These are phyloP conservation scores for Erebia epiphron DNA, from an alignment of 2,888 invertebrate genomes.

Conservation along the genomic window DNA sequence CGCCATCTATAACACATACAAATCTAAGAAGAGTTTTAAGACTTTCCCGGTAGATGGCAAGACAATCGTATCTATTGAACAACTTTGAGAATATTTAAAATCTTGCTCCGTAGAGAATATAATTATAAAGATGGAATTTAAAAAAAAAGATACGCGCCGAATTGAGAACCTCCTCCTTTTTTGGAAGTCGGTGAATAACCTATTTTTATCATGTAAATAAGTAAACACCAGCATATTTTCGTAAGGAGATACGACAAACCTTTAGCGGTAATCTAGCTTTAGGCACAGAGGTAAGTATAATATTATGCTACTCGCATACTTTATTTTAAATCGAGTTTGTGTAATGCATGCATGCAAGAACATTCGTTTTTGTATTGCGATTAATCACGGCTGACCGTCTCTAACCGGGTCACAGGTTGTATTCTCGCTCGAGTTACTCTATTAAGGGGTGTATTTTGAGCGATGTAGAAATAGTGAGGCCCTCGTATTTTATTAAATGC, in stretches of 20 bases:
- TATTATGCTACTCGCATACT: too few relatives aligned
- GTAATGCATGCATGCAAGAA: conserved; percentile 23
- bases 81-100: too few relatives aligned
- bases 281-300: too few relatives aligned
- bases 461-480: neutral
- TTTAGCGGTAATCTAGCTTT: neutral
- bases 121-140: too few relatives aligned
- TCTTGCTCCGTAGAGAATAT: too few relatives aligned
- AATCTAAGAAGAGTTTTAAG: neutral
- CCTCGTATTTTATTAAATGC: neutral
- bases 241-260: neutral
- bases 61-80: too few relatives aligned
- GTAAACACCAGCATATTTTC: neutral
- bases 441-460: conserved; percentile 13
- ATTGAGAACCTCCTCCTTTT: too few relatives aligned
- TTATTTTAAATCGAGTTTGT: neutral
- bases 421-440: conserved; percentile 23
- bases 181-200: too few relatives aligned
- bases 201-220: too few relatives aligned
- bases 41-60: neutral
- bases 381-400: conserved; percentile 28
- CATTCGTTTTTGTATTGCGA: conserved; percentile 22
- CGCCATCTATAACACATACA: neutral
- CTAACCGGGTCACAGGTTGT: conserved; percentile 24
- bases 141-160: too few relatives aligned